These are phyloP conservation scores for Leptosomus discolor DNA, from an alignment of 2,113 vertebrate genomes.

Conservation along the genomic window DNA sequence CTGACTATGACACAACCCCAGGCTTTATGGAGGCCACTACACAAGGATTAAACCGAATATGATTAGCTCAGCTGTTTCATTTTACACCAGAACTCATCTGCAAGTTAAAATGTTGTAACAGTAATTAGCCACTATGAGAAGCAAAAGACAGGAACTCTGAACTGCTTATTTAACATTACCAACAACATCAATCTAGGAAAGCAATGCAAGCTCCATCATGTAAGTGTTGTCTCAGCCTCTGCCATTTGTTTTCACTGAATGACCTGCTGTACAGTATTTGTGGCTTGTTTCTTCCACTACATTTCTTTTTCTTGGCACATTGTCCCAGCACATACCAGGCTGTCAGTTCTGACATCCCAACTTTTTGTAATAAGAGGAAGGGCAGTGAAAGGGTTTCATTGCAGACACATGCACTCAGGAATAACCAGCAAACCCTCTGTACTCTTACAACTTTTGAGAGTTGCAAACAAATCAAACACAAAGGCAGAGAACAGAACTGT, in stretches of 20 bases:
- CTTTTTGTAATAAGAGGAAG: background rate
- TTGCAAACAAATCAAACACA: background rate
- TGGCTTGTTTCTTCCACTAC: slow-evolving; percentile 13
- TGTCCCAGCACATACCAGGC: background rate
- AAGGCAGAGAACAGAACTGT: background rate
- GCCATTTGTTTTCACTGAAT: background rate
- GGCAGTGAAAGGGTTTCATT: background rate
- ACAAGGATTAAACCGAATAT: background rate
- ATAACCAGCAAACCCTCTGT: background rate
- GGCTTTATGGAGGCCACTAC: background rate
- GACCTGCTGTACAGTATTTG: background rate
- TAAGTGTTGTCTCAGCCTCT: background rate
- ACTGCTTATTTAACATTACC: background rate
- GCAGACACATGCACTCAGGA: background rate
- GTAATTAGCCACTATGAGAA: background rate
- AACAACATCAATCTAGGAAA: background rate
- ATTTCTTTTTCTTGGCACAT: background rate
- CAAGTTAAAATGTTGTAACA: background rate
- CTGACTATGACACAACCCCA: background rate
- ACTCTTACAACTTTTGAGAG: background rate
- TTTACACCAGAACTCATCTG: background rate
- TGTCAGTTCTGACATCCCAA: slow-evolving; percentile 33
- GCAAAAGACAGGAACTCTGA: background rate
- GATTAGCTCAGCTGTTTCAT: background rate
- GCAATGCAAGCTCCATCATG: background rate